These are phyloP conservation scores for Aldabrachelys gigantea DNA, from an alignment of 2,113 vertebrate species.

Conservation along the genomic window DNA sequence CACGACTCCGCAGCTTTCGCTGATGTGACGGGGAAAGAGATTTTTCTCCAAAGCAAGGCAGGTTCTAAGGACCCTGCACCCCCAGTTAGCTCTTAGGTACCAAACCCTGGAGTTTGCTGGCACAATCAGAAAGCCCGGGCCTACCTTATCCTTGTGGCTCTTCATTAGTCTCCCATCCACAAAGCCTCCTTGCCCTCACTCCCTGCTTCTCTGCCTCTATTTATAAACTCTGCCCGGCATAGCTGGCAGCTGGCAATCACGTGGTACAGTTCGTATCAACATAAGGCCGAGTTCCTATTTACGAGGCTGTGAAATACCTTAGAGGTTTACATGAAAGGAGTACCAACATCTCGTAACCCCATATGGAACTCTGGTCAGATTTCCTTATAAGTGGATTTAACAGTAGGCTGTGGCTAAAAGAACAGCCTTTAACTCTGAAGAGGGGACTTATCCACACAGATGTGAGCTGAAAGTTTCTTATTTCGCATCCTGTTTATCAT, in stretches of 20 bases:
- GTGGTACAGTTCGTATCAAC: background rate
- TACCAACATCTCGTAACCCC: background rate
- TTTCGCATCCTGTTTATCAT: background rate
- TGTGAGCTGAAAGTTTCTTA: background rate
- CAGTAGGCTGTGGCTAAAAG: background rate
- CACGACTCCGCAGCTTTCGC: background rate
- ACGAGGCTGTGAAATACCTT: constrained; percentile 21
- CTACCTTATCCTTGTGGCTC: background rate
- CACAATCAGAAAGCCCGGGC: background rate
- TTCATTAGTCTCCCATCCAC: background rate
- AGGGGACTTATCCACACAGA: background rate
- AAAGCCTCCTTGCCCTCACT: background rate
- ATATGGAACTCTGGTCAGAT: background rate
- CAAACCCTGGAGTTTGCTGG: background rate
- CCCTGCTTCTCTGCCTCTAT: background rate
- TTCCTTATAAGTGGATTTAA: background rate
- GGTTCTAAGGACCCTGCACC: background rate
- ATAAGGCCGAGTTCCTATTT: background rate
- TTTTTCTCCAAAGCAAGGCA: background rate
- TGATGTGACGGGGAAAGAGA: background rate
- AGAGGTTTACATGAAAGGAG: background rate
- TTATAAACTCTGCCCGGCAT: background rate
- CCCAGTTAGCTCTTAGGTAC: background rate
- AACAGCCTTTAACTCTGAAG: background rate
- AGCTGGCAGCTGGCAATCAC: background rate